Evolutionary conservation across 35 echinoderm and acorn worm genomes (phyloP), one percentile per base, ranked within the genome.

Genomic region (Anneissia japonica): DNA sequence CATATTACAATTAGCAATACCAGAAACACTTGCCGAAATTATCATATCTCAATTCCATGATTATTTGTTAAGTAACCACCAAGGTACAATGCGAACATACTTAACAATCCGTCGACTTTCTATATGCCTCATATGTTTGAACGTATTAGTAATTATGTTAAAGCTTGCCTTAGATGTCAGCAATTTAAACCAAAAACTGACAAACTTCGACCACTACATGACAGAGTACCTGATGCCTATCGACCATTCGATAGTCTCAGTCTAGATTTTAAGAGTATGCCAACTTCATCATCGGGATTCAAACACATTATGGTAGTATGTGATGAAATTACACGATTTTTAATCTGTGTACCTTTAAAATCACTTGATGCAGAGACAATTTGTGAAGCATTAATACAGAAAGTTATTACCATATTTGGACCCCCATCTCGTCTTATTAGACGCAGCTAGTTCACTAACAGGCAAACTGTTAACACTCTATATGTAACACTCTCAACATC

Each of bases 181-280:
- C 73, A 89, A 82, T 82, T 89, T 64, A 89, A 83, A 79, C 78
- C 78, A 34, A 82, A 89, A 45, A 38, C 79, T 72, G 87, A 89
- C 75, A 56, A 75, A n/a, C 32, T 38, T 16, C 0, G 41, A 32
- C 78, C 79, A 81, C 82, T 82, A 82, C 87, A 89, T 46, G 38
- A 40, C 23, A 41, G 87, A 34, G 73, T 89, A 38, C 87, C 79
- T 16, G 79, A 89, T 40, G 32, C 43, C 6, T 89, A 89, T 51
- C 39, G 46, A 73, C 79, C 78, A 82, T 89, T 88, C 80, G 78
- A 82, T 32, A 64, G 41, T 12, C 55, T 80, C 0, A 89, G 77
- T 73, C 79, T 89, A 12, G 87, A 89, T 46, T 89, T 89, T 74
- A 82, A 90, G 82, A 84, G 73, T 9, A 84, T 90, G 81, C 88